These are phyloP conservation scores for Antheraea pernyi DNA, from an alignment of 1,140 invertebrate species.

Conservation along the genomic window DNA sequence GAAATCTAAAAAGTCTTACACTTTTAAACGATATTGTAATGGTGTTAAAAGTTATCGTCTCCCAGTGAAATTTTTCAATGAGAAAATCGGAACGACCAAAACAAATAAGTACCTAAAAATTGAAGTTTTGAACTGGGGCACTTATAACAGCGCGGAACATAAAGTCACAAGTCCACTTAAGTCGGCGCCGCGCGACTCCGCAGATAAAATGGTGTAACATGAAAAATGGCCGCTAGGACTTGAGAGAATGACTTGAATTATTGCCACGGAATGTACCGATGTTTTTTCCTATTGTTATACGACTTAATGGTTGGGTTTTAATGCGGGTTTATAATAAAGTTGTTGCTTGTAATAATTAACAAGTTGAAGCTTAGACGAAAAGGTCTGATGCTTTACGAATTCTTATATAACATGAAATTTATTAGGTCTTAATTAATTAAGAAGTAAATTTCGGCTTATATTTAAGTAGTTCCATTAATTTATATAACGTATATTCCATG, in stretches of 20 bases:
- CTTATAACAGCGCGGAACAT: constrained; percentile 7
- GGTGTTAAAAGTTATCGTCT: too few species aligned
- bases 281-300: constrained; percentile 19
- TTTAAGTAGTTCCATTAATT: too few species aligned
- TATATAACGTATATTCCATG: too few species aligned
- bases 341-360: constrained; percentile 7
- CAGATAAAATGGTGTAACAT: constrained; percentile 46
- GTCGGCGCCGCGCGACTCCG: constrained; percentile 53
- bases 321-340: constrained; percentile 13
- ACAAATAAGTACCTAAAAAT: background rate
- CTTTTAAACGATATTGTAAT: too few species aligned
- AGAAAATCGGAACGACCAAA: background rate
- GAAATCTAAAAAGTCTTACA: too few species aligned
- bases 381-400: background rate
- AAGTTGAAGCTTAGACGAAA: background rate
- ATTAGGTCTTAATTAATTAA: too few species aligned
- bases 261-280: constrained; percentile 25
- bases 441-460: too few species aligned
- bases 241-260: constrained; percentile 53
- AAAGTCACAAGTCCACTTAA: constrained; percentile 63
- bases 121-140: constrained; percentile 11
- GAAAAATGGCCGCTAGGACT: constrained; percentile 44
- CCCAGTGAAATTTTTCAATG: background rate
- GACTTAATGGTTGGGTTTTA: constrained; percentile 12
- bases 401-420: too few species aligned